Base-by-base conservation (phyloP, 1,140 invertebrate genomes). In the Drosophila micromelanica region DNA sequence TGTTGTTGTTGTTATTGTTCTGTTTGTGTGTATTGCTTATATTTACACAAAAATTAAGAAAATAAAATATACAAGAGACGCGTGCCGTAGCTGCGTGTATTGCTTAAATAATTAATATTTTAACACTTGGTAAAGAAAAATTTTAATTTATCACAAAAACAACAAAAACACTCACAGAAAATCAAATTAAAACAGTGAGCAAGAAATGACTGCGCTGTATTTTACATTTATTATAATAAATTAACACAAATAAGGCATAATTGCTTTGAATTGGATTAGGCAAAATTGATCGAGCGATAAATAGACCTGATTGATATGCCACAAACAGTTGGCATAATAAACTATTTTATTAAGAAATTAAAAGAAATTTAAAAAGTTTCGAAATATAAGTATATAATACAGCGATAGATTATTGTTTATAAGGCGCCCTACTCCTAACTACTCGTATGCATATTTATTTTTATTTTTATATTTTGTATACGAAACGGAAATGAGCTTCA, bases 101-200 rank as follows among this genome's bases (percentile, higher is more conserved):
- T 80, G 79, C 79, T 89, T 89, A 89, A 89, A 89, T 89, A 89
- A 90, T 90, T 90, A 90, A 90, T 87, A 90, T 82, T 85, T 81
- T 90, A 86, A 86, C 78, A 86, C 81, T 80, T 86, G 74, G 48
- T 20, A 42, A 54, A 54, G 64, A 64, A 82, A 74, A 61, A 56
- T 62, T 80, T 65, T 42, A 85, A 78, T 82, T 87, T 82, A 73
- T 78, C 75, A 81, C 60, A 57, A 60, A 48, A 51, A 38, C 40
- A 64, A 42, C 27, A 23, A 51, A 17, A 51, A 17, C 61, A 78
- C 20, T 65, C 11, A 54, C 32, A 35, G 32, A 8, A 8, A 35
- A 35, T 2, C 9, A 35, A 63, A 38, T 30, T 43, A 46, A 60
- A 57, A 37, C 42, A 72, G 42, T 54, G 48, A 63, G 55, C 68